phyloP scores from a whole-genome alignment of 2,888 invertebrate genomes.

The Scelioninae gen. 2 region DNA sequence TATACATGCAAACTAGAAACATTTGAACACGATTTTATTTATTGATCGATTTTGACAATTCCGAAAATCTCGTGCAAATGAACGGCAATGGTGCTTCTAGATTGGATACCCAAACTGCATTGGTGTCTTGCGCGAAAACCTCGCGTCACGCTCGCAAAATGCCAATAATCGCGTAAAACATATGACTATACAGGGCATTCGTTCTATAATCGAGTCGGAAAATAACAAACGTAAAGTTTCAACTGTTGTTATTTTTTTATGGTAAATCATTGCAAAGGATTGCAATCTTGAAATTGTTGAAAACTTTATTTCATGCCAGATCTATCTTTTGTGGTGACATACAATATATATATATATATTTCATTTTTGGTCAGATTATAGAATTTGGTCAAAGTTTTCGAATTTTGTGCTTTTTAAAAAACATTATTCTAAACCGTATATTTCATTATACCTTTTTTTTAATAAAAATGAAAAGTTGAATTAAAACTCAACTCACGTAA shows the following conservation, averaged over 20 bases:
- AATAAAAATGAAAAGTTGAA: too few species aligned
- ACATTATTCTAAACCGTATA: too few species aligned
- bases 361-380: slow-evolving; percentile 6
- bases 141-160: slow-evolving; percentile 59
- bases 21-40: too few species aligned
- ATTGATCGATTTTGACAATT: too few species aligned
- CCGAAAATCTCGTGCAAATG: slow-evolving; percentile 13
- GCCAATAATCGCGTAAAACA: slow-evolving; percentile 58
- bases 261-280: slow-evolving; percentile 19
- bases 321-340: slow-evolving; percentile 19
- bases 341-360: slow-evolving; percentile 30
- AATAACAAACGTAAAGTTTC: slow-evolving; percentile 35
- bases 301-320: neutral
- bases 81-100: slow-evolving; percentile 37
- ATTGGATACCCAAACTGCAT: slow-evolving; percentile 4
- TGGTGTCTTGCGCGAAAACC: slow-evolving; percentile 45
- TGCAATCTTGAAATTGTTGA: neutral
- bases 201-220: slow-evolving; percentile 53
- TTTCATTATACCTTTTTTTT: too few species aligned
- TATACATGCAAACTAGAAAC: too few species aligned
- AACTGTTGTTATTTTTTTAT: slow-evolving; percentile 42
- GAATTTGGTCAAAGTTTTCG: slow-evolving; percentile 1
- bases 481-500: slow-evolving; percentile 11
- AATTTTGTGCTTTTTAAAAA: slow-evolving; percentile 29
- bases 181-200: slow-evolving; percentile 63